Evolutionary conservation across 2,888 invertebrate species (phyloP).

Genomic region (Kuschelorhynchus macadamiae): DNA sequence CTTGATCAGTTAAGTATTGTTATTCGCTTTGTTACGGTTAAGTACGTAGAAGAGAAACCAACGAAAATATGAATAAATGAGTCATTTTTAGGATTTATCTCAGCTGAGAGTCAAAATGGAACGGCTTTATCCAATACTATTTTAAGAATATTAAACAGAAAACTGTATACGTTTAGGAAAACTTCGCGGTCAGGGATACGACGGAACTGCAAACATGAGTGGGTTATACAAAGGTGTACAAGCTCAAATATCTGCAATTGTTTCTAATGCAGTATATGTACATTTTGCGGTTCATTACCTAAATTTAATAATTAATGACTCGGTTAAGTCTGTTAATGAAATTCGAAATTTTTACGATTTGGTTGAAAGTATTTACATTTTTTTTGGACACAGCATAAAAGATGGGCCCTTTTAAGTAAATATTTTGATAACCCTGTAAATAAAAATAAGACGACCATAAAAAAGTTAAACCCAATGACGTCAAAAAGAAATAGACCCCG

Average conservation of each 20-base stretch:
- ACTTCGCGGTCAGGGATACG: constrained; percentile 28
- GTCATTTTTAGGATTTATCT: constrained; percentile 7
- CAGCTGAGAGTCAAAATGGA: constrained; percentile 8
- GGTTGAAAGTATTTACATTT: constrained; percentile 24
- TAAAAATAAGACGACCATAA: too few species aligned
- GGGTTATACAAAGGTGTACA: constrained; percentile 39
- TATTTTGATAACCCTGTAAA: too few species aligned
- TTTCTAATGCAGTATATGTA: constrained; percentile 31
- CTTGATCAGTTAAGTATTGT: constrained; percentile 4
- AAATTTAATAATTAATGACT: constrained; percentile 40
- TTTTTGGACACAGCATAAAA: constrained; percentile 11
- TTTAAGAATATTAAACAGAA: neutral
- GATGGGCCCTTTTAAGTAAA: too few species aligned
- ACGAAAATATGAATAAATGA: constrained; percentile 1
- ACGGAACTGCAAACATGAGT: constrained; percentile 38
- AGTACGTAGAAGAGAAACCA: constrained; percentile 1
- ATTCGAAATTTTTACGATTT: constrained; percentile 35
- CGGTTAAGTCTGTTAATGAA: constrained; percentile 11
- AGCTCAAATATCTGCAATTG: constrained; percentile 24
- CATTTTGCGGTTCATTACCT: constrained; percentile 42
- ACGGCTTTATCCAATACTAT: constrained; percentile 1
- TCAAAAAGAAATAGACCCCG: too few species aligned
- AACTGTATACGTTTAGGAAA: constrained; percentile 14
- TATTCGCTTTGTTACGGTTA: constrained; percentile 1
- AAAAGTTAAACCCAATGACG: too few species aligned